phyloP scores from a whole-genome alignment of 2,113 vertebrate species.

The Thryonomys swinderianus region DNA sequence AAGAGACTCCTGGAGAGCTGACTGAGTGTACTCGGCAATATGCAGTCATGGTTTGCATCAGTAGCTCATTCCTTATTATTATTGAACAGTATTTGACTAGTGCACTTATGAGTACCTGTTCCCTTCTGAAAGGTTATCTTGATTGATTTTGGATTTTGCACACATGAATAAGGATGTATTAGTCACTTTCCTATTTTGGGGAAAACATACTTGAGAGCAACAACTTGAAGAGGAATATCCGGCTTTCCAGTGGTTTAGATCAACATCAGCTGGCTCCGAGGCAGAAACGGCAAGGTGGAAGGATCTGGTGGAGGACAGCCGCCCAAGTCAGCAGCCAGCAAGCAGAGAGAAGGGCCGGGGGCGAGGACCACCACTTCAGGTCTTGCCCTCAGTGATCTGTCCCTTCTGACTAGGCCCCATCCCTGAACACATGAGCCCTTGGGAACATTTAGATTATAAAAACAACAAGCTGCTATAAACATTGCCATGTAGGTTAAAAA shows the following conservation, averaged over 20 bases:
- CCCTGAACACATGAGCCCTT: neutral
- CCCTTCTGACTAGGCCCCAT: neutral
- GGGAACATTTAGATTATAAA: neutral
- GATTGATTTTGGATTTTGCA: neutral
- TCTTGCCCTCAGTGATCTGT: neutral
- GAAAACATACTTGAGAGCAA: neutral
- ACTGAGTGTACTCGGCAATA: neutral
- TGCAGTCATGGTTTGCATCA: neutral
- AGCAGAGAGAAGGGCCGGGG: neutral
- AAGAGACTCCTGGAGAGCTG: neutral
- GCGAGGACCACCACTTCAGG: neutral
- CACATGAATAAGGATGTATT: neutral
- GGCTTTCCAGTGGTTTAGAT: neutral
- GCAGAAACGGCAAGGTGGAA: neutral
- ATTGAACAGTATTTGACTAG: neutral
- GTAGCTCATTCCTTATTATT: slow-evolving; percentile 18
- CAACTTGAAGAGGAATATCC: neutral
- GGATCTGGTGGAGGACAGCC: neutral
- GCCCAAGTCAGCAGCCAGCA: neutral
- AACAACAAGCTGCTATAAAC: neutral
- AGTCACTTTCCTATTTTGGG: neutral
- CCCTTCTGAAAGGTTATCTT: neutral
- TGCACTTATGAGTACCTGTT: neutral
- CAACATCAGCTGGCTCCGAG: neutral
- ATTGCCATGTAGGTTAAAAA: slow-evolving; percentile 30